Evolutionary conservation across 2,113 vertebrate species (phyloP).

Genomic region (Leiothrix lutea): DNA sequence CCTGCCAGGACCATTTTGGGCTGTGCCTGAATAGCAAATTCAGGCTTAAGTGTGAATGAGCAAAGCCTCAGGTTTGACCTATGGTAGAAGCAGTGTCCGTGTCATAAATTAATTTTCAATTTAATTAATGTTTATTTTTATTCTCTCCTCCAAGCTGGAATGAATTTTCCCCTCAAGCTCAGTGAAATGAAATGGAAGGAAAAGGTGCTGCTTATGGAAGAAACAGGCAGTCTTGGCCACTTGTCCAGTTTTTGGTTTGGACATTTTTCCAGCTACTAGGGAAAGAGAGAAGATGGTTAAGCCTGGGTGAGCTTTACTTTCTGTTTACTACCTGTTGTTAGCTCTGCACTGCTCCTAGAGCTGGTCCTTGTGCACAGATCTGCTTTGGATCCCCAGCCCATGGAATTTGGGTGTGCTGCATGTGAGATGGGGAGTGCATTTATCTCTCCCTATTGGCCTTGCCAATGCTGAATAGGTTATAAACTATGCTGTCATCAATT

Average conservation of each 20-base stretch:
- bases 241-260: neutral
- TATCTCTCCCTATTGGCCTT: neutral
- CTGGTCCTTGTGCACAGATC: neutral
- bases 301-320: neutral
- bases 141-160: neutral
- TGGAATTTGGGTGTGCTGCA: rapidly evolving
- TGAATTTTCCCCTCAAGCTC: neutral
- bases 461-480: neutral
- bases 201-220: neutral
- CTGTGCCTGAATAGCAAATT: neutral
- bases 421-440: neutral
- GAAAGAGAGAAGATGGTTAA: neutral
- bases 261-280: neutral
- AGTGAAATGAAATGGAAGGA: neutral
- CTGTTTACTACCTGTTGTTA: neutral
- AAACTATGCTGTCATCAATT: neutral
- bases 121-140: neutral
- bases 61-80: neutral
- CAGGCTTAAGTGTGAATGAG: neutral
- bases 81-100: neutral
- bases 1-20: neutral
- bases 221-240: neutral
- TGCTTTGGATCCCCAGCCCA: neutral
- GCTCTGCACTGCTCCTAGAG: neutral
- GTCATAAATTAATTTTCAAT: neutral